Conservation (phyloP, 2,113 vertebrate species). For the Bufo bufo region DNA sequence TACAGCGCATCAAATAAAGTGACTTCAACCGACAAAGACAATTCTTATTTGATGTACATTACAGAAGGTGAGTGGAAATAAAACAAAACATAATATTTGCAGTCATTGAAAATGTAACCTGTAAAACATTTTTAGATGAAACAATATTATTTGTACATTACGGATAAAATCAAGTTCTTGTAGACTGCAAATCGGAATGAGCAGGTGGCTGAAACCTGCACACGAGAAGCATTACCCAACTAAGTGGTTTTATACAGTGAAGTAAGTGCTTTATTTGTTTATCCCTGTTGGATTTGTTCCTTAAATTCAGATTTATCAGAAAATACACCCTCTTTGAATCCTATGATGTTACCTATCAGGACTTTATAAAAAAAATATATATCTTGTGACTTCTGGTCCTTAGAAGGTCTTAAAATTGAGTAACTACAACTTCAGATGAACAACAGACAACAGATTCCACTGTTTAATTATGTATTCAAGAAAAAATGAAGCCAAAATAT, state of each 20-base stretch:
- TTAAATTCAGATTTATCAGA: not conserved
- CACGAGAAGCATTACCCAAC: not conserved
- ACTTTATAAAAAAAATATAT: too few species aligned
- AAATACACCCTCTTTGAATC: too few species aligned
- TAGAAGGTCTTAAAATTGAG: too few species aligned
- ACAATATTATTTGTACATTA: slow-evolving; percentile 32
- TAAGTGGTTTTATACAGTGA: not conserved
- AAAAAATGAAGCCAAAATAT: too few species aligned
- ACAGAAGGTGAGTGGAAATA: slow-evolving; percentile 14
- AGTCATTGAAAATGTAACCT: not conserved
- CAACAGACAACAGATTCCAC: too few species aligned
- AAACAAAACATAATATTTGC: slow-evolving; percentile 11
- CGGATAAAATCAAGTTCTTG: slow-evolving; percentile 12
- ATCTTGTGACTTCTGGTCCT: too few species aligned
- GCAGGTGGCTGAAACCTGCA: not conserved
- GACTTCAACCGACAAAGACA: slow-evolving; percentile 49
- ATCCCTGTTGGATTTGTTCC: not conserved
- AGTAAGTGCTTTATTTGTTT: not conserved
- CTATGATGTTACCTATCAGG: too few species aligned
- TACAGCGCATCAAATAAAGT: slow-evolving; percentile 12
- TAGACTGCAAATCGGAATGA: not conserved
- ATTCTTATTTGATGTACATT: slow-evolving; percentile 51
- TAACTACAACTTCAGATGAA: too few species aligned
- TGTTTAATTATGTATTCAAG: too few species aligned
- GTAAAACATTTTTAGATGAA: not conserved